Base-by-base conservation (phyloP, 2,888 invertebrate species). In the Lordiphosa fenestrarum region DNA sequence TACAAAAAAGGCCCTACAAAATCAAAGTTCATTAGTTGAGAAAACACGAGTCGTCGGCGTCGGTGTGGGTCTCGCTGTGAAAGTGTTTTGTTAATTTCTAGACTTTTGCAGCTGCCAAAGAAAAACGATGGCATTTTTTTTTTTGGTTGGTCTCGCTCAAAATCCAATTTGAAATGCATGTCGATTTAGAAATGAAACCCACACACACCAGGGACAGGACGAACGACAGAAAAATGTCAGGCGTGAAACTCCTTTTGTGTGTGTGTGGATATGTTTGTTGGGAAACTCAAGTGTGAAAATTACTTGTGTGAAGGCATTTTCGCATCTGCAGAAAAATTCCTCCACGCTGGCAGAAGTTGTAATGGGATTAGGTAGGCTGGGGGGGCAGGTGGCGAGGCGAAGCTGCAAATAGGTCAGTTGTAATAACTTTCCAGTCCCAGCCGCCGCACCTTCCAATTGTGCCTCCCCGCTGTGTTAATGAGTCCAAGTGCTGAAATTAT, bases 91-190 rank as follows among this genome's bases (percentile, higher is more conserved):
- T 19, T 19, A 19, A 19, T 21, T 15, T 36, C 7, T 37, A 5
- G 6, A 4, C 36, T 4, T 33, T 37, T 37, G 49, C 69, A 70
- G 52, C 69, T 74, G 74, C 58, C 54, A 65, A 63, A 57, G 4
- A 23, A 5, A 5, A 5, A n/a, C n/a, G n/a, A n/a, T n/a, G n/a
- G n/a, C n/a, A n/a, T n/a, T n/a, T n/a, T n/a, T n/a, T n/a, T 15
- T 25, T 44, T 54, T 35, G 44, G 6, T 60, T 55, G 71, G 73
- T 76, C 54, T 81, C 78, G 68, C 50, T 69, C 66, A 70, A 66
- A 80, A 83, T 80, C 80, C 77, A 80, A 80, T 80, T 80, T 50
- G 80, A 83, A 80, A 83, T 80, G 80, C 83, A 73, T 80, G 71
- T 74, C 80, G 57, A 64, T 73, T 73, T 59, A 51, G 61, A 41